Conservation (phyloP, 1,140 invertebrate genomes). For the Apis dorsata region DNA sequence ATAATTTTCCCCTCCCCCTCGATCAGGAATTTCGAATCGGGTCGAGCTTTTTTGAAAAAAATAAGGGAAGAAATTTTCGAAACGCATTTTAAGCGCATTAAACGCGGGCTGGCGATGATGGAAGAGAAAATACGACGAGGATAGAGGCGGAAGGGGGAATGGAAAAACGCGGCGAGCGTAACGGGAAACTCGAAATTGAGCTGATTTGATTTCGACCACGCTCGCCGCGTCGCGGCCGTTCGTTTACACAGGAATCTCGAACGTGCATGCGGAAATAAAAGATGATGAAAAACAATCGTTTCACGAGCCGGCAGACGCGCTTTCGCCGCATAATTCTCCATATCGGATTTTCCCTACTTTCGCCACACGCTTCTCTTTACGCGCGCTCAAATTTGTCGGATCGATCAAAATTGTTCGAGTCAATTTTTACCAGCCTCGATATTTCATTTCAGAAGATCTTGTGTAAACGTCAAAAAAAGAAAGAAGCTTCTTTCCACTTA, state of each 20-base stretch:
- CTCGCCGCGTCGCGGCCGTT: neutral
- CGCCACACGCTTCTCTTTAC: too few relatives aligned
- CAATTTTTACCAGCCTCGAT: too few relatives aligned
- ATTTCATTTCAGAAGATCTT: too few relatives aligned
- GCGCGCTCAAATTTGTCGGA: too few relatives aligned
- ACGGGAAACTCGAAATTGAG: constrained; percentile 50
- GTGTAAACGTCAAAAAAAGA: too few relatives aligned
- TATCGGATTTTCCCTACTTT: neutral
- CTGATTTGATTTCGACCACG: constrained; percentile 49
- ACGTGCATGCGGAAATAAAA: neutral
- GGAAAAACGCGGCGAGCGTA: constrained; percentile 26
- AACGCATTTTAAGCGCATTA: neutral
- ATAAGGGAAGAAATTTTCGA: neutral
- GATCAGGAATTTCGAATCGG: neutral
- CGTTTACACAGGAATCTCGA: constrained; percentile 38
- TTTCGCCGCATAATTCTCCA: neutral
- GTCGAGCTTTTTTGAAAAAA: too few relatives aligned
- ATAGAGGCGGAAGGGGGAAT: neutral
- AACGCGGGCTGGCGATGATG: neutral
- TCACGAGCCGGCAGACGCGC: neutral
- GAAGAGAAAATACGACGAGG: constrained; percentile 12
- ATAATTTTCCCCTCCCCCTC: too few relatives aligned
- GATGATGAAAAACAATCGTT: neutral
- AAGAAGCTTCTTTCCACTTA: too few relatives aligned
- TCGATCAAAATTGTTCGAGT: too few relatives aligned